These are phyloP conservation scores for Sebastes itinus DNA, from an alignment of 2,797 vertebrate species.

Conservation along the genomic window DNA sequence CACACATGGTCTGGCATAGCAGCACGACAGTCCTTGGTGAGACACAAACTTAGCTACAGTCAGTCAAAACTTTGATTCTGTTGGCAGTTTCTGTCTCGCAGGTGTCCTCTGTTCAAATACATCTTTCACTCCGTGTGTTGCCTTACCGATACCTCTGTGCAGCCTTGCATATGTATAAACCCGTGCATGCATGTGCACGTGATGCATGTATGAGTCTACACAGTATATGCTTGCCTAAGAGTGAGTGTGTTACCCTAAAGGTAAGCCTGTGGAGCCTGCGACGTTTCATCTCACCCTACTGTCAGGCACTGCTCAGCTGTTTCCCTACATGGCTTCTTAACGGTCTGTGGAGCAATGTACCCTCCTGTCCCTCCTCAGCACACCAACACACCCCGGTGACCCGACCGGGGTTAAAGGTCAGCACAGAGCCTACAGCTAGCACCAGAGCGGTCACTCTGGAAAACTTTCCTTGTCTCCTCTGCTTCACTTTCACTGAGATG, in stretches of 20 bases:
- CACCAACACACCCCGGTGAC: conserved; percentile 48
- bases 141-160: conserved; percentile 36
- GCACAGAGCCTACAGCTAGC: conserved; percentile 42
- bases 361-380: conserved; percentile 61
- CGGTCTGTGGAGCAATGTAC: conserved; percentile 70
- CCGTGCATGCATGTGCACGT: conserved; percentile 32
- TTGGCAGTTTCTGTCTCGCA: conserved; percentile 60
- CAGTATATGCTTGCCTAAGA: conserved; percentile 16
- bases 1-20: conserved; percentile 58
- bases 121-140: conserved; percentile 41
- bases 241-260: conserved; percentile 47
- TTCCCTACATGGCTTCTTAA: conserved; percentile 61
- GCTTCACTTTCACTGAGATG: conserved; percentile 9
- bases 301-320: conserved; percentile 58
- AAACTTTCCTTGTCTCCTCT: conserved; percentile 41
- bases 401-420: conserved; percentile 51
- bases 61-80: conserved; percentile 59
- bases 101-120: conserved; percentile 57
- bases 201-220: conserved; percentile 47
- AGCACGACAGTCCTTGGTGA: conserved; percentile 53
- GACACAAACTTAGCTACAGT: conserved; percentile 55
- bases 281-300: conserved; percentile 46
- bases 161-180: conserved; percentile 14
- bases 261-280: conserved; percentile 35
- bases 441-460: conserved; percentile 27